phyloP scores from a whole-genome alignment of 2,797 vertebrate species.

The Syndactyla subalaris region DNA sequence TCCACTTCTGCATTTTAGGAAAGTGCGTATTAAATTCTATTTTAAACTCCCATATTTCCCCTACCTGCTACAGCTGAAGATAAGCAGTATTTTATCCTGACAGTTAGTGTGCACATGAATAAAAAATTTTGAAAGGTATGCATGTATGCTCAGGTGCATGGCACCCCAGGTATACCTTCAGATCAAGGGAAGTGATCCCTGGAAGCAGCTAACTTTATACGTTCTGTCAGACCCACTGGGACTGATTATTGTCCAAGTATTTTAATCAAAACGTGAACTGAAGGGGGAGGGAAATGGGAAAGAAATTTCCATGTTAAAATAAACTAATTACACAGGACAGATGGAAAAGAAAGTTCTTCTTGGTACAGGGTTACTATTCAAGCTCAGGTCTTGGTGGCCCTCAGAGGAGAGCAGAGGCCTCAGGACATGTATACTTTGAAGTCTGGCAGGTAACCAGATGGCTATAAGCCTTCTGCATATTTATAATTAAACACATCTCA shows the following conservation, averaged over 20 bases:
- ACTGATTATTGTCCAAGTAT: not conserved
- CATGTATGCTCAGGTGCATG: not conserved
- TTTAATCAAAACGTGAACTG: constrained; percentile 10
- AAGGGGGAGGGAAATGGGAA: not conserved
- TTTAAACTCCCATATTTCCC: not conserved
- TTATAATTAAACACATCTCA: constrained; percentile 36
- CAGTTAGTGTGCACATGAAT: not conserved
- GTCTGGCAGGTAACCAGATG: constrained; percentile 33
- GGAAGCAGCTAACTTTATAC: not conserved
- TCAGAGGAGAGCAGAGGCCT: not conserved
- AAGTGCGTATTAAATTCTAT: not conserved
- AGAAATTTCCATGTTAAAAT: not conserved
- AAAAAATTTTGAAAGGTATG: not conserved
- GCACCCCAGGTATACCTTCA: not conserved
- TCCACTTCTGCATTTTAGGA: not conserved
- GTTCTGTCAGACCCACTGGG: not conserved
- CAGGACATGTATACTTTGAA: not conserved
- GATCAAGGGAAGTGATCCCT: not conserved
- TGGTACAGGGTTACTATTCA: not conserved
- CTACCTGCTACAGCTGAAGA: not conserved
- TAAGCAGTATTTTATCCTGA: not conserved
- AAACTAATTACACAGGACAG: constrained; percentile 18
- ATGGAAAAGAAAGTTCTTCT: constrained; percentile 7
- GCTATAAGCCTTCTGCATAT: constrained; percentile 29
- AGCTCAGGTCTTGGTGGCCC: not conserved